A percentile compares a stretch with the other conserved stretches of the same genome.
Evolutionary conservation across 30 jellyfish, hydroid and myxozoan species (phyloP).

Genomic region (Aurelia aurita): DNA sequence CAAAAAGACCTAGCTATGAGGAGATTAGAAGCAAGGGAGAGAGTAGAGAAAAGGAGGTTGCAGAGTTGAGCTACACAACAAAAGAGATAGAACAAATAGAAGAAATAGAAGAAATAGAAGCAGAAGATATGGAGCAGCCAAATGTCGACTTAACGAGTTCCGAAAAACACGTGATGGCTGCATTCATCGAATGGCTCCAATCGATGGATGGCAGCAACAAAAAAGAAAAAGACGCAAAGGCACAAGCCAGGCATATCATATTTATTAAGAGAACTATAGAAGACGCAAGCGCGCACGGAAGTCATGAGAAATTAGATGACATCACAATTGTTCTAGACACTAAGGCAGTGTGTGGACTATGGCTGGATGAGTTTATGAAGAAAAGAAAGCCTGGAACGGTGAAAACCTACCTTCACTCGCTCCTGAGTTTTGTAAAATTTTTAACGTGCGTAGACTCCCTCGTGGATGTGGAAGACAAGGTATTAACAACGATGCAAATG

Average conservation of each 20-base stretch:
- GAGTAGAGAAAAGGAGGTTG: no score
- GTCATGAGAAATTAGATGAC: no score
- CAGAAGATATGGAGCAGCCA: not conserved
- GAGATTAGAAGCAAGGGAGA: not conserved
- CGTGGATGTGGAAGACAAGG: not conserved
- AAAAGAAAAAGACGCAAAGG: not conserved
- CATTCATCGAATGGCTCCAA: not conserved
- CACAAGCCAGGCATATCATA: not conserved
- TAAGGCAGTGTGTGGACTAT: not conserved
- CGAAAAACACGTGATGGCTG: not conserved
- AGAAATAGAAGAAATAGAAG: not conserved
- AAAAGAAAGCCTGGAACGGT: conserved; percentile 42
- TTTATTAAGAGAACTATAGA: not conserved
- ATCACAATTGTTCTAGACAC: no score
- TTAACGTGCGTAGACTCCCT: not conserved
- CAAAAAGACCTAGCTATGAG: not conserved
- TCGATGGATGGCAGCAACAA: not conserved
- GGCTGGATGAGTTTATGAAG: conserved; percentile 18
- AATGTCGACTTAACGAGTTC: not conserved
- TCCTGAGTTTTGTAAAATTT: conserved; percentile 13
- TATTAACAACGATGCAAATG: not conserved
- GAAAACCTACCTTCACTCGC: conserved; percentile 39
- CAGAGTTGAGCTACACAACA: no score
- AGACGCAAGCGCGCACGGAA: no score
- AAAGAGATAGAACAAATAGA: not conserved